Evolutionary conservation across 2,888 invertebrate genomes (phyloP), one percentile per base, ranked within the genome.

Genomic region (Thereva unica): DNA sequence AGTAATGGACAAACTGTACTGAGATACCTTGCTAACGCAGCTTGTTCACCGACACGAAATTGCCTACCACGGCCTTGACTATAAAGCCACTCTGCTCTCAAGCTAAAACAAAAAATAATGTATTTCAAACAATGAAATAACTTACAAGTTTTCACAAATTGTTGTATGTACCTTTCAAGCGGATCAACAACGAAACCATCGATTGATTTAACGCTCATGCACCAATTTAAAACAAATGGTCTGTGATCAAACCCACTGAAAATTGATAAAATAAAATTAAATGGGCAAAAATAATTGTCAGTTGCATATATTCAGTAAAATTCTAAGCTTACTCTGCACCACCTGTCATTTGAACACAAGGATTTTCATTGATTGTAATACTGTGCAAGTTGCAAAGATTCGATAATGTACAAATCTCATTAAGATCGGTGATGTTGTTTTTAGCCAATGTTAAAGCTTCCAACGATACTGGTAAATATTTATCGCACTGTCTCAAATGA

Each of bases 21-120:
- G 55, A 96, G 83, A 82, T 96, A 96, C 72, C 92, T 90, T 57
- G 90, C 87, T 52, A 95, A 81, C 67, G 89, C 88, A 9, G 85
- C 83, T 74, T 96, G 95, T 76, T 95, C 93, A 0, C 95, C 95
- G 10, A 89, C 83, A 66, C 91, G 88, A 82, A 90, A 95, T 78
- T 93, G 91, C 68, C 95, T 85, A 0, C 95, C 96, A 74, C 92
- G 88, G 53, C 96, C 96, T 83, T 96, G 96, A 71, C 95, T 95
- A 82, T 95, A 95, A 67, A 96, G 82, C 96, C 96, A 97, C 78
- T 96, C 96, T 0, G 95, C 95, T 83, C 93, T 92, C 72, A 95
- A 84, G 78, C 95, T 94, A 53, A n/a, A 37, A 49, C 12, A 12
- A 23, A 12, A 49, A n/a, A n/a, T n/a, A n/a, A 12, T 12, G 7